phyloP scores from a whole-genome alignment of 2,113 vertebrate species.

The Dolichotis patagonum region DNA sequence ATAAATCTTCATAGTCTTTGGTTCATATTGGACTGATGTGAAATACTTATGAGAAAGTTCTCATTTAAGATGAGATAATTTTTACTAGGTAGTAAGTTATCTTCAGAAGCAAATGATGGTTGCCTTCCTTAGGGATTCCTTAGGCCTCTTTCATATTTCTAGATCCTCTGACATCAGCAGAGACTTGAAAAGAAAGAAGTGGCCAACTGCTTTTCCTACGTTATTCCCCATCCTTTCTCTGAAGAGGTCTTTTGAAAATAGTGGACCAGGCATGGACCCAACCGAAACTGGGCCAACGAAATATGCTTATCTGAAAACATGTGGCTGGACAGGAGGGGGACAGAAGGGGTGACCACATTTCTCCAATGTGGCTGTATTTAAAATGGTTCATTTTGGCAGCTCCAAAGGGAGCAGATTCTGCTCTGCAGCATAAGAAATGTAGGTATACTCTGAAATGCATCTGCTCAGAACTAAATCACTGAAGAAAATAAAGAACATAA shows the following conservation, averaged over 20 bases:
- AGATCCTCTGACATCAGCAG: background rate
- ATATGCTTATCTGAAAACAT: slow-evolving; percentile 26
- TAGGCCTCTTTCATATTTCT: background rate
- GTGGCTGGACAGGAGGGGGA: background rate
- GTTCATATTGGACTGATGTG: slow-evolving; percentile 77
- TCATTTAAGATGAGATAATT: slow-evolving; percentile 59
- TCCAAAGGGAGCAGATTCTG: background rate
- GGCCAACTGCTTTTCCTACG: background rate
- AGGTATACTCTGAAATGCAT: background rate
- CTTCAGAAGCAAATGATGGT: slow-evolving; percentile 3
- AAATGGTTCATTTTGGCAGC: background rate
- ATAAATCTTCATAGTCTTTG: slow-evolving; percentile 20
- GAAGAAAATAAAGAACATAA: background rate
- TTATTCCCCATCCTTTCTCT: background rate
- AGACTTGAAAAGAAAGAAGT: slow-evolving; percentile 15
- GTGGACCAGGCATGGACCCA: background rate
- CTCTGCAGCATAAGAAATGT: background rate
- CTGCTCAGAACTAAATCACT: background rate
- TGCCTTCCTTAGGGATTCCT: background rate
- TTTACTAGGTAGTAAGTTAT: slow-evolving; percentile 43
- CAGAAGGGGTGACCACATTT: background rate
- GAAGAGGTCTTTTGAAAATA: background rate
- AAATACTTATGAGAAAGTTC: slow-evolving; percentile 54
- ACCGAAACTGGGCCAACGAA: background rate
- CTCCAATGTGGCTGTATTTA: background rate